Evolutionary conservation across 2,888 invertebrate species (phyloP).

Genomic region (Camponotus fellah): DNA sequence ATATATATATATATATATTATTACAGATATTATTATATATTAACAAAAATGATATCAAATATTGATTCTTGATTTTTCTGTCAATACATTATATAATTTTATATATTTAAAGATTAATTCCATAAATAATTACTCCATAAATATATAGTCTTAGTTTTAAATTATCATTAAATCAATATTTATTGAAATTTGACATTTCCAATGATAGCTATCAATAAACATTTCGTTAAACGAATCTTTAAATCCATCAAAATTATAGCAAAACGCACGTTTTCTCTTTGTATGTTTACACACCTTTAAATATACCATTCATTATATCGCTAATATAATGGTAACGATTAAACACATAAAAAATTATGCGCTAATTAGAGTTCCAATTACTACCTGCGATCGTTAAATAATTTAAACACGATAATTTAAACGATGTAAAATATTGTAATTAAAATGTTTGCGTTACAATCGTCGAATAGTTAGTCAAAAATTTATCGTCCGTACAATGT

Average conservation of each 20-base stretch:
- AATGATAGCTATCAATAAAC: background rate
- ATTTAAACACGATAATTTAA: slow-evolving; percentile 38
- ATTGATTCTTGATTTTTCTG: background rate
- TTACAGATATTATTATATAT: too few species aligned
- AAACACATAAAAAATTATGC: slow-evolving; percentile 53
- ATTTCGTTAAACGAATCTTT: background rate
- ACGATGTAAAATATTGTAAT: slow-evolving; percentile 34
- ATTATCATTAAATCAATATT: slow-evolving; percentile 4
- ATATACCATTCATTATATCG: slow-evolving; percentile 7
- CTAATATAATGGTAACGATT: slow-evolving; percentile 41
- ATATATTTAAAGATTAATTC: background rate
- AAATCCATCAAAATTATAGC: background rate
- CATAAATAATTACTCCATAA: background rate
- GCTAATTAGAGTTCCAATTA: slow-evolving; percentile 49
- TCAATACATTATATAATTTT: background rate
- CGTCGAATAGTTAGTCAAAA: slow-evolving; percentile 8
- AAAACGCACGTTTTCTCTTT: background rate
- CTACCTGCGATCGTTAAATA: background rate
- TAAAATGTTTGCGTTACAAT: slow-evolving; percentile 40
- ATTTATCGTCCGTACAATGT: background rate
- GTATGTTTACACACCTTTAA: background rate
- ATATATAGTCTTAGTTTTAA: slow-evolving; percentile 1
- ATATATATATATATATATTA: background rate
- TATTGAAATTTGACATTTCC: slow-evolving; percentile 7
- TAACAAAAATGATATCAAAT: background rate